These are phyloP conservation scores for Lycaena phlaeas DNA, from an alignment of 2,888 invertebrate species.

Conservation along the genomic window DNA sequence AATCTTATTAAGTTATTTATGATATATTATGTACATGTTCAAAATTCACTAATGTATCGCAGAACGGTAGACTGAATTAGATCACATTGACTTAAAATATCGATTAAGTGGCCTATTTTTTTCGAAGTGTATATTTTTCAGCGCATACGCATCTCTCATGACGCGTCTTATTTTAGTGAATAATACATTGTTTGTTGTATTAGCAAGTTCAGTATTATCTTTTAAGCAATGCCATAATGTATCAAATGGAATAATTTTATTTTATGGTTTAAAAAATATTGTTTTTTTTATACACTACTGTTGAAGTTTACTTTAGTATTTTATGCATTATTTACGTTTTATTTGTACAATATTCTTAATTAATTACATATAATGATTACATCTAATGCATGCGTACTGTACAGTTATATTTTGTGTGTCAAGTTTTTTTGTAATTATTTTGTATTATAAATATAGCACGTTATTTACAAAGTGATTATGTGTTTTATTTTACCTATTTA, in stretches of 20 bases:
- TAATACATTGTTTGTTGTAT: constrained; percentile 66
- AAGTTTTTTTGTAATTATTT: constrained; percentile 69
- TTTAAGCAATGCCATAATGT: constrained; percentile 64
- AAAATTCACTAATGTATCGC: too few species aligned
- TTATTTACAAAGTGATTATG: constrained; percentile 58
- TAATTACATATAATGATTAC: constrained; percentile 46
- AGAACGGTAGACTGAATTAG: too few species aligned
- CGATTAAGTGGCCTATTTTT: too few species aligned
- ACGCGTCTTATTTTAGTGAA: constrained; percentile 27
- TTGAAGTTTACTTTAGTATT: constrained; percentile 49
- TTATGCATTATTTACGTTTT: constrained; percentile 40
- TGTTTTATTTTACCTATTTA: constrained; percentile 31
- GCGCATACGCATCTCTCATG: constrained; percentile 5
- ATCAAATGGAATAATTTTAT: constrained; percentile 55
- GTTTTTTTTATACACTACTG: constrained; percentile 43
- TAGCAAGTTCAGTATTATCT: constrained; percentile 70
- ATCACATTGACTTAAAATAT: too few species aligned
- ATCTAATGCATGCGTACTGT: constrained; percentile 58
- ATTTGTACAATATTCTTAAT: constrained; percentile 53
- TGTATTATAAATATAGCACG: constrained; percentile 73
- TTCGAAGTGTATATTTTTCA: too few species aligned
- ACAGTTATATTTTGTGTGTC: constrained; percentile 67
- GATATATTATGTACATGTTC: too few species aligned
- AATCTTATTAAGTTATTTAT: too few species aligned
- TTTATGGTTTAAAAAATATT: constrained; percentile 45